Conservation (phyloP, 2,113 vertebrate genomes). For the Opisthocomus hoazin region DNA sequence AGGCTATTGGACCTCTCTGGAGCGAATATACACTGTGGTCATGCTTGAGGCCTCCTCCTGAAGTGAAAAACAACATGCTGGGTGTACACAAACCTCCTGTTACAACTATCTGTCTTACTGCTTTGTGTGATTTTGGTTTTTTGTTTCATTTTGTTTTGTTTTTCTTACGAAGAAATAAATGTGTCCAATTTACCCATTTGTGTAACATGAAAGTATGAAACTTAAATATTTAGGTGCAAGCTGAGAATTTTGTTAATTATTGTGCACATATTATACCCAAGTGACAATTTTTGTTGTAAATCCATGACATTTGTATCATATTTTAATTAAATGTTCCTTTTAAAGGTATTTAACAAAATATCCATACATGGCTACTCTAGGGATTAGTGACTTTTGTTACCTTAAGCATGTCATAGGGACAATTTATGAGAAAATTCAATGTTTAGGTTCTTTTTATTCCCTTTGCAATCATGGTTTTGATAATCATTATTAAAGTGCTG, state of each 20-base stretch:
- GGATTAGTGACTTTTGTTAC: constrained; percentile 47
- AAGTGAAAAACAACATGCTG: not conserved
- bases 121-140: not conserved
- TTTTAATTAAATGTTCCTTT: constrained; percentile 32
- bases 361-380: not conserved
- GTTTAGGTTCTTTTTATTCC: constrained; percentile 35
- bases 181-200: not conserved
- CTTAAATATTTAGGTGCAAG: not conserved
- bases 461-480: constrained; percentile 20
- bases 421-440: constrained; percentile 32
- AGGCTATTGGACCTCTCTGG: not conserved
- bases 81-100: not conserved
- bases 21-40: not conserved
- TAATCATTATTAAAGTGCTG: constrained; percentile 33
- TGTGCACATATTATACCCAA: not conserved
- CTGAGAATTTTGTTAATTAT: not conserved
- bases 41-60: not conserved
- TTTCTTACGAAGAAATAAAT: not conserved
- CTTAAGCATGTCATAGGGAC: not conserved
- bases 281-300: not conserved
- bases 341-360: not conserved
- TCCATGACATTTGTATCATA: not conserved
- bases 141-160: not conserved
- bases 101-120: not conserved
- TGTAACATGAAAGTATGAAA: not conserved